Percentiles rank a stretch among this genome's conserved stretches.
Evolutionary conservation across 2,888 invertebrate genomes (phyloP).

Genomic region (Eristalis pertinax): DNA sequence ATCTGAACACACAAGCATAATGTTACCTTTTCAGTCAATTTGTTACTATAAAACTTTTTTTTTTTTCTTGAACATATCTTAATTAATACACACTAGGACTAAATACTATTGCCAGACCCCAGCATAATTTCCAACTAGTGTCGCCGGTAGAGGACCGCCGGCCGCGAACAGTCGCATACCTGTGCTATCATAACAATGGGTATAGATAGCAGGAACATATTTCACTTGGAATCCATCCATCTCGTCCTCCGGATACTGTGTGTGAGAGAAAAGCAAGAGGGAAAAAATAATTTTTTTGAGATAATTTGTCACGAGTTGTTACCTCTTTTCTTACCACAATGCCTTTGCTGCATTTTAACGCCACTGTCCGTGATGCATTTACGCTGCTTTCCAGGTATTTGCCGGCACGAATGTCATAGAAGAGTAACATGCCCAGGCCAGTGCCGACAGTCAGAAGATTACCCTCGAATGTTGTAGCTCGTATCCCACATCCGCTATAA

Average conservation of each 20-base stretch:
- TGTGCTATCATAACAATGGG: slow-evolving; percentile 96
- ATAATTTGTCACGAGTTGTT: slow-evolving; percentile 32
- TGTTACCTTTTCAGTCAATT: slow-evolving; percentile 59
- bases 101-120: slow-evolving; percentile 91
- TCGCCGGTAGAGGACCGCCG: slow-evolving; percentile 96
- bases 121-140: slow-evolving; percentile 96
- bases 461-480: slow-evolving; percentile 95
- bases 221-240: slow-evolving; percentile 92
- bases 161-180: slow-evolving; percentile 96
- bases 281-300: slow-evolving; percentile 43
- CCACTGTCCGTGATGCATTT: slow-evolving; percentile 93
- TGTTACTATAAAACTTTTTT: slow-evolving; percentile 58
- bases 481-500: slow-evolving; percentile 94
- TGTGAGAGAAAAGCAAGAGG: slow-evolving; percentile 3
- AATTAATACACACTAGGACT: slow-evolving; percentile 21
- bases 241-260: slow-evolving; percentile 92
- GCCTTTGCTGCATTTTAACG: slow-evolving; percentile 92
- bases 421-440: slow-evolving; percentile 94
- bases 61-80: slow-evolving; percentile 26
- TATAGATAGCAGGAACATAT: slow-evolving; percentile 96
- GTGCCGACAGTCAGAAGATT: slow-evolving; percentile 96
- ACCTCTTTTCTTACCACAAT: slow-evolving; percentile 86
- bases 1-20: slow-evolving; percentile 59
- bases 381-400: slow-evolving; percentile 96
- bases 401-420: slow-evolving; percentile 95